Base-by-base conservation (phyloP, 2,113 vertebrate species). In the Psephotus haematonotus region DNA sequence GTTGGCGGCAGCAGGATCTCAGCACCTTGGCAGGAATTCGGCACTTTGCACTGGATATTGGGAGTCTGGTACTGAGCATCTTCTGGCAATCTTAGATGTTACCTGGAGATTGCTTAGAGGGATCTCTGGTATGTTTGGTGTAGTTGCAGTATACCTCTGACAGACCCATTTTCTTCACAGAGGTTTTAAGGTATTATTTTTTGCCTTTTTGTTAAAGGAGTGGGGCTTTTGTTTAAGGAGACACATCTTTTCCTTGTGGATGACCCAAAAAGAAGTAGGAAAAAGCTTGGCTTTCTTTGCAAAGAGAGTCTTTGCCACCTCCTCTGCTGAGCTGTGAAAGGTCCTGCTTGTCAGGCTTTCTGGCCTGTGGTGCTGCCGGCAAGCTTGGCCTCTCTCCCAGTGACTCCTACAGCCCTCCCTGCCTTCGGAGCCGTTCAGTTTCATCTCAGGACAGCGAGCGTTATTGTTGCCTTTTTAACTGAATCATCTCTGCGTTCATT, bases 401-500 rank as follows among this genome's bases (percentile, higher is more conserved):
- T 49, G 5, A 1, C 8, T 28, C 28, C 49, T 12, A 44, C 47
- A 43, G 60, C 37, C 24, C 33, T 35, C 20, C 44, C 23, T 17
- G 11, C 37, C 37, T 10, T 11, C 4, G 5, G 20, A 33, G 10
- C 2, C 6, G 7, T 17, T 8, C 33, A 7, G 20, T 15, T 35
- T 49, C 47, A 25, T 6, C 55, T 68, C 57, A 43, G 2, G 62
- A n/a, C 47, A 39, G 44, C 1, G 10, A 17, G n/a, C 25, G 16
- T 17, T 31, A 1, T 13, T 50, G 39, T 31, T 31, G 50, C 67
- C 3, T 1, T 3, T 28, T 18, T 14, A 4, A 1, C 52, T 24
- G 15, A 10, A 7, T 5, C 53, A 4, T 5, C 3, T 5, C 31
- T 2, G 7, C 11, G 5, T n/a, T 22, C 9, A 11, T 37, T 57